Base-by-base conservation (phyloP, 2,113 vertebrate genomes). In the Penelope pileata region DNA sequence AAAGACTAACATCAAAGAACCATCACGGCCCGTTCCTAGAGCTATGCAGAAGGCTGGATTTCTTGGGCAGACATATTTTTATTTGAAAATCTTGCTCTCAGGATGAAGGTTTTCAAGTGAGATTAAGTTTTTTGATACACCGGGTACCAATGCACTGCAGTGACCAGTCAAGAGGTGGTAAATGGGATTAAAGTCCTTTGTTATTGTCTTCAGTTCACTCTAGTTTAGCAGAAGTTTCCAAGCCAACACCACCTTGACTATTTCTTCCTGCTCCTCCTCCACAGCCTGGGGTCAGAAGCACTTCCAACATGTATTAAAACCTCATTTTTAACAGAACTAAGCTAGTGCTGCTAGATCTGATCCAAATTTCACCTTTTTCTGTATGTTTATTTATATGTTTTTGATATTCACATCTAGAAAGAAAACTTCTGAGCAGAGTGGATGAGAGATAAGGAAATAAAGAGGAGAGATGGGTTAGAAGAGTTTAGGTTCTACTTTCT, bases 1-100 rank as follows among this genome's bases (percentile, higher is more conserved):
- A 90, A 54, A 94, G 67, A 95, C 67, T 80, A 87, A 95, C 94
- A 94, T 95, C 96, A 96, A 97, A 95, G 90, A 80, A 63, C 75
- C 40, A 86, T 85, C 90, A 83, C 59, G 69, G 66, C 18, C 66
- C 38, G 74, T 85, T 94, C 82, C 90, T 38, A 0, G 0, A 93
- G 87, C 84, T 95, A 70, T 70, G 67, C 70, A 91, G 84, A 91
- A 63, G 78, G 53, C 48, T 90, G 38, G 17, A 87, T 90, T 94
- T 91, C 58, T 78, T 54, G 40, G 56, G 54, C 29, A 95, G 70
- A 66, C 56, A 73, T 91, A 64, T 63, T 81, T 10, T 54, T 54
- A 53, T 30, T 92, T 94, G 32, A 87, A 95, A 94, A 63, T 62
- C 50, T 73, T 94, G 6, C 29, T 96, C 30, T 80, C 26, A 54